Base-by-base conservation (phyloP, 2,888 invertebrate genomes). In the Timema podura region DNA sequence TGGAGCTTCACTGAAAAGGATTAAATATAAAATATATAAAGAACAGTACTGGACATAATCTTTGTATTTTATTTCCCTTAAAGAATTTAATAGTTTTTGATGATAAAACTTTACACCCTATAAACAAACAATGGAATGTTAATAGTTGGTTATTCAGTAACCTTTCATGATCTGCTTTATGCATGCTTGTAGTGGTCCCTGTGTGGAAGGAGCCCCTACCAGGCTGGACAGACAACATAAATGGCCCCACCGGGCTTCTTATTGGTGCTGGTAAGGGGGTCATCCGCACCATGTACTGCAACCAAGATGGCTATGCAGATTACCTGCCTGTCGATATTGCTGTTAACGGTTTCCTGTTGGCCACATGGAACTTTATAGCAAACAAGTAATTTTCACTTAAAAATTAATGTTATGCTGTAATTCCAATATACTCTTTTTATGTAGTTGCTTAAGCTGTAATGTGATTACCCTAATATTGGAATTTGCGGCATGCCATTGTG, bases 201-300 rank as follows among this genome's bases (percentile, higher is more conserved):
- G 86, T 92, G 64, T 92, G 91, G 91, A 89, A 88, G 77, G 92
- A 92, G 72, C 94, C 94, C 0, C 78, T 92, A 0, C 92, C 92
- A 0, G 96, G 93, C 7, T 93, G 96, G 96, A 93, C 95, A 0
- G 96, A 96, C 79, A 96, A 96, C 77, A 91, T 94, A 69, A 96
- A 96, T 77, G 96, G 96, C n/a, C 95, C 96, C 0, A 91, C 91
- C 0, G 95, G 95, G 8, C 82, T 93, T 1, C 82, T 95, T 5
- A 92, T 90, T 68, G 78, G 89, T 6, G 92, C 92, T 8, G 93
- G 95, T 10, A 95, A 95, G 79, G 96, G 96, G 0, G 91, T 96
- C 0, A 86, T 96, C 72, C 85, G 95, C n/a, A 89, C 92, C 0
- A 93, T 96, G 93, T 91, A 91, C 79, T 93, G 93, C 77, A 88